Evolutionary conservation across 1,140 invertebrate genomes (phyloP).

Genomic region (Drosophila lacertosa): DNA sequence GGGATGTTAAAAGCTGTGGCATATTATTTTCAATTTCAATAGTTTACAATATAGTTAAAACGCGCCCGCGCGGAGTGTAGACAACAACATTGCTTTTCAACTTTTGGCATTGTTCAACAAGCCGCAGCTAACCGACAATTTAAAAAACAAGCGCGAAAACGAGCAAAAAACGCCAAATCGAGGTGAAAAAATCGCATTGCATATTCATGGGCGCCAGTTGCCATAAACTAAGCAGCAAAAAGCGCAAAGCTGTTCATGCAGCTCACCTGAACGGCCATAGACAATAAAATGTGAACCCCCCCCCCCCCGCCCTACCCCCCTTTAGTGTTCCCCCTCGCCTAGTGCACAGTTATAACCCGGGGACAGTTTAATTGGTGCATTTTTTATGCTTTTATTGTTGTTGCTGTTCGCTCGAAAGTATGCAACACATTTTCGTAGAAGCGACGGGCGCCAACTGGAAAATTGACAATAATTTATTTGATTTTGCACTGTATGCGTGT

Average conservation of each 20-base stretch:
- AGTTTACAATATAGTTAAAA: constrained; percentile 33
- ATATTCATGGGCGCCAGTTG: constrained; percentile 68
- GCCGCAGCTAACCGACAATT: constrained; percentile 34
- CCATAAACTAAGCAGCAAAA: constrained; percentile 66
- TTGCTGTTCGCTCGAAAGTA: constrained; percentile 32
- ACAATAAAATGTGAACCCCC: constrained; percentile 38
- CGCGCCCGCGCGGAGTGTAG: background rate
- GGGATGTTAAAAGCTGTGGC: constrained; percentile 7
- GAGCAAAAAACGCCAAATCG: constrained; percentile 23
- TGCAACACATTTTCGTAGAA: constrained; percentile 53
- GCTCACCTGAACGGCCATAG: constrained; percentile 56
- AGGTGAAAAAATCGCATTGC: constrained; percentile 42
- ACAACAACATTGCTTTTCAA: constrained; percentile 18
- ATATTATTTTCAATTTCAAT: constrained; percentile 45
- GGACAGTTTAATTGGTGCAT: constrained; percentile 84
- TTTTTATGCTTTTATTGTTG: constrained; percentile 65
- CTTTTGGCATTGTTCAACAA: constrained; percentile 43
- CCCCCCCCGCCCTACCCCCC: background rate
- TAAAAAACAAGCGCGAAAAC: constrained; percentile 40
- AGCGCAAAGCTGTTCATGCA: constrained; percentile 40
- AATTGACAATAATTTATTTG: constrained; percentile 83
- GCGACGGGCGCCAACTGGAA: constrained; percentile 61
- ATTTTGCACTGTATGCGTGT: constrained; percentile 46
- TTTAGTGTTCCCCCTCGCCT: constrained; percentile 39
- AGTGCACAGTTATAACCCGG: constrained; percentile 81